phyloP scores from a whole-genome alignment of 2,888 invertebrate species.

The Diogma glabrata region DNA sequence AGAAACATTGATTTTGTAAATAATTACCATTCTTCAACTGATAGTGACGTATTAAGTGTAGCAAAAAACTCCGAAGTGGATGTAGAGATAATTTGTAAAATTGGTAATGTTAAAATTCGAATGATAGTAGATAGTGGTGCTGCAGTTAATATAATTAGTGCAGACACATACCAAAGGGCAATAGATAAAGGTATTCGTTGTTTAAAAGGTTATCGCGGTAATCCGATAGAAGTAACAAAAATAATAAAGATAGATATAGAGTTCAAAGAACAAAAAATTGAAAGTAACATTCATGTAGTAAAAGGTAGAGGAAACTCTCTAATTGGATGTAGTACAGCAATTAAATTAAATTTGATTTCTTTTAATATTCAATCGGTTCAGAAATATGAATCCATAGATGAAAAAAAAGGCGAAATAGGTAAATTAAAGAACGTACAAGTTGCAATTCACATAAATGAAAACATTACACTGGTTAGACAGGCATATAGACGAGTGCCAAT shows the following conservation, averaged over 20 bases:
- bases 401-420: slow-evolving; percentile 5
- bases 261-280: slow-evolving; percentile 11
- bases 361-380: too few relatives aligned
- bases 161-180: background rate
- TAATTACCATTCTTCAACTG: too few relatives aligned
- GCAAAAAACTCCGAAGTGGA: too few relatives aligned
- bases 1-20: too few relatives aligned
- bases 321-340: too few relatives aligned
- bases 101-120: background rate
- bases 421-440: background rate
- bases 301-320: too few relatives aligned
- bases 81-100: background rate
- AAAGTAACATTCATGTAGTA: too few relatives aligned
- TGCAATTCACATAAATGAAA: slow-evolving; percentile 17
- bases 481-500: slow-evolving; percentile 23
- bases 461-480: slow-evolving; percentile 22
- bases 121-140: background rate
- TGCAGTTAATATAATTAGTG: background rate
- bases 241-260: slow-evolving; percentile 21
- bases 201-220: background rate
- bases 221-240: slow-evolving; percentile 15
- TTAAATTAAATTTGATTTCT: too few relatives aligned
- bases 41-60: too few relatives aligned
- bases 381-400: too few relatives aligned
- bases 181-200: background rate